phyloP scores from a whole-genome alignment of 2,888 invertebrate genomes.

The Pediacus dermestoides region DNA sequence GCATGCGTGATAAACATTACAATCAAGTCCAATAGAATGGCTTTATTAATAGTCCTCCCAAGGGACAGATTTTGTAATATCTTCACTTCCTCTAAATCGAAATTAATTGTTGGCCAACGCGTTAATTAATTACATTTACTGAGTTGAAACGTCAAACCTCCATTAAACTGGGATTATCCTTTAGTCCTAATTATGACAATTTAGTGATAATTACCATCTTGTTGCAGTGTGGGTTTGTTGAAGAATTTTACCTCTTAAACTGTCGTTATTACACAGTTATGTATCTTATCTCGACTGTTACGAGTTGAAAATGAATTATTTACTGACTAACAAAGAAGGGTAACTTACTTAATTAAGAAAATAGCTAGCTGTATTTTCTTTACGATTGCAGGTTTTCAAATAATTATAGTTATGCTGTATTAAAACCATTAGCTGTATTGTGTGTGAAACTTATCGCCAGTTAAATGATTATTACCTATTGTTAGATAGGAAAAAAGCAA shows the following conservation, averaged over 20 bases:
- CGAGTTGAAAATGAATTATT: not conserved
- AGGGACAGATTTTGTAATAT: constrained; percentile 31
- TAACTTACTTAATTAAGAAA: constrained; percentile 1
- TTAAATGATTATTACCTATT: no score
- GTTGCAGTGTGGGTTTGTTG: not conserved
- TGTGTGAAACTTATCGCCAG: no score
- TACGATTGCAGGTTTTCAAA: constrained; percentile 4
- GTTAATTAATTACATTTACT: constrained; percentile 29
- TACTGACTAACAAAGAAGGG: not conserved
- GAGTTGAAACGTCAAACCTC: constrained; percentile 25
- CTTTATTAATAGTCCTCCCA: constrained; percentile 29
- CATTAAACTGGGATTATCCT: constrained; percentile 26
- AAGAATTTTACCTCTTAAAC: constrained; percentile 4
- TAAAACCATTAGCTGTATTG: no score
- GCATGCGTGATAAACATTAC: constrained; percentile 32
- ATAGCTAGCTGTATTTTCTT: not conserved
- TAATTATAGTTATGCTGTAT: no score
- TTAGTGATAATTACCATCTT: constrained; percentile 2
- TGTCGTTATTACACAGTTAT: constrained; percentile 4
- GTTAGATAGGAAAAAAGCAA: no score
- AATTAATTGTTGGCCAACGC: constrained; percentile 35
- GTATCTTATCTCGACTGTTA: not conserved
- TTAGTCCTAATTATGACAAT: constrained; percentile 3
- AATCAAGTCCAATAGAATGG: constrained; percentile 29
- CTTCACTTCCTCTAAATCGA: constrained; percentile 30